Evolutionary conservation across 2,113 vertebrate genomes (phyloP), one percentile per base, ranked within the genome.

Genomic region (Drymodes brunneopygia): DNA sequence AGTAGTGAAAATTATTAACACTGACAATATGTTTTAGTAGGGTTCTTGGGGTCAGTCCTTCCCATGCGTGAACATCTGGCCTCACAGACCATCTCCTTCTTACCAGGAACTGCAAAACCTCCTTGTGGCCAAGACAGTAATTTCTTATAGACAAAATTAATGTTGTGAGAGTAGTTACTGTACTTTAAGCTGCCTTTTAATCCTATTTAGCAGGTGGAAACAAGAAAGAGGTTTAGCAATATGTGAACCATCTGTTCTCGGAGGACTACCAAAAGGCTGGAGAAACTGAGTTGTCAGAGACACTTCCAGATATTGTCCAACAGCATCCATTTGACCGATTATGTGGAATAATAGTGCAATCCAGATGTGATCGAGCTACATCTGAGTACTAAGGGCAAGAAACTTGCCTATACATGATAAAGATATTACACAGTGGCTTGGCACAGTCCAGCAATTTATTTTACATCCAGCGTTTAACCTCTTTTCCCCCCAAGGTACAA

Each of bases 391-490:
- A 78, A 8, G 33, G 64, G 48, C 77, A 54, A 10, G 51, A 80
- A 86, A 42, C 38, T 22, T 38, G 36, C 60, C 88, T 14, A 4
- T 18, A 54, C 67, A 47, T 90, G 91, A 94, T 89, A 95, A 9
- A 95, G 91, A 94, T 93, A 92, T 86, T 51, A 24, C 18, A 20
- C 1, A 1, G 86, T 71, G 31, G 7, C 78, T 95, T 96, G 91
- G 86, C 93, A 95, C 72, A 92, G 65, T 50, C 50, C 69, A 60
- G 65, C 71, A 91, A 82, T 70, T 95, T 86, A 95, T 88, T 97
- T 97, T 97, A 80, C 83, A 97, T 94, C 74, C 80, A 73, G 79
- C 27, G 4, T 95, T 97, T 97, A 98, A 97, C 97, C 96, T 98
- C 88, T 74, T 96, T 92, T 35, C 28, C 91, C 96, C 47, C n/a